Conservation (phyloP, 2,888 invertebrate species). For the Drosophila infuscata region DNA sequence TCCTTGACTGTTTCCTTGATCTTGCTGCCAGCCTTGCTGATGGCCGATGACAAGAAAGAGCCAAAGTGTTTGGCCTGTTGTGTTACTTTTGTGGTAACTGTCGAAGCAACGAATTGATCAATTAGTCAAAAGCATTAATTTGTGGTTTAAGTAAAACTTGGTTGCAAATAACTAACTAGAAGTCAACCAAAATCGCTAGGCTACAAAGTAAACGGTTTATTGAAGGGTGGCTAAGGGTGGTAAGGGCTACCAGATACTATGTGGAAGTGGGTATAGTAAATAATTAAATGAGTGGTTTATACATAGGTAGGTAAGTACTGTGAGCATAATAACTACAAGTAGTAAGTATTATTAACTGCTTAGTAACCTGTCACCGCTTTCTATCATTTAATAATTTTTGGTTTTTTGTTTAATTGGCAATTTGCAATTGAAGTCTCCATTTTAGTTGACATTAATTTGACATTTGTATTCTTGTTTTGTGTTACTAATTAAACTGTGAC, state of each 20-base stretch:
- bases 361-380: constrained; percentile 83
- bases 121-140: constrained; percentile 23
- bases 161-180: constrained; percentile 46
- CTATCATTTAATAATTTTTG: constrained; percentile 24
- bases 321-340: constrained; percentile 38
- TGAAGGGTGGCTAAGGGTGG: not conserved
- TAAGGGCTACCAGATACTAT: constrained; percentile 20
- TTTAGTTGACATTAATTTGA: constrained; percentile 38
- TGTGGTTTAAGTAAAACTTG: constrained; percentile 12
- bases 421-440: constrained; percentile 40
- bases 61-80: constrained; percentile 96
- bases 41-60: constrained; percentile 96
- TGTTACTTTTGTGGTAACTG: constrained; percentile 95
- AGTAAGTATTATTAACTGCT: constrained; percentile 28
- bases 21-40: constrained; percentile 98
- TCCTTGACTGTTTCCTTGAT: constrained; percentile 98
- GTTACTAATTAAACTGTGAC: constrained; percentile 76
- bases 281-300: constrained; percentile 7
- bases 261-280: constrained; percentile 14
- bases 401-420: constrained; percentile 30
- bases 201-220: constrained; percentile 60
- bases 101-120: constrained; percentile 30
- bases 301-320: constrained; percentile 3
- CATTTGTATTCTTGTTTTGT: constrained; percentile 53
- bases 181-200: constrained; percentile 51